These are phyloP conservation scores for Montipora sp. DNA, from an alignment of 64 coral and sea anemone species.

Conservation along the genomic window DNA sequence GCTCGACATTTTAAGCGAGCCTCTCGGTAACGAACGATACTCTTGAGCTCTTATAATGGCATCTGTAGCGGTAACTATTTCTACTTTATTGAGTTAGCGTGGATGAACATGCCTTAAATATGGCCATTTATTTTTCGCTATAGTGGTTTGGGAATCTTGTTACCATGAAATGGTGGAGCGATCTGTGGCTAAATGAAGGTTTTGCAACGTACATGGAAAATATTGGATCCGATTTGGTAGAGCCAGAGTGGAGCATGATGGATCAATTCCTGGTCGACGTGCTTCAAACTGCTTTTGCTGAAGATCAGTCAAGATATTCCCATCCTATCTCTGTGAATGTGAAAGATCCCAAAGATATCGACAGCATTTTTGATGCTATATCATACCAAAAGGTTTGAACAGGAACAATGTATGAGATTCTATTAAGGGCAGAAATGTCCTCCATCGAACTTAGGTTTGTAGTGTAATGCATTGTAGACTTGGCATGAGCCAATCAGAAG, in stretches of 20 bases:
- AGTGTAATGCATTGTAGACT: background rate
- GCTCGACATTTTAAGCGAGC: no score
- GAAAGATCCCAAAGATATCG: conserved; percentile 60
- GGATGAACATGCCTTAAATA: background rate
- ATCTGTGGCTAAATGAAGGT: conserved; percentile 93
- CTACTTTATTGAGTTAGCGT: no score
- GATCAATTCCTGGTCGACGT: conserved; percentile 47
- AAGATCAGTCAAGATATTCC: conserved; percentile 62
- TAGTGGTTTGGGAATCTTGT: conserved; percentile 96
- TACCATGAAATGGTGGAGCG: conserved; percentile 93
- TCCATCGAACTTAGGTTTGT: no score
- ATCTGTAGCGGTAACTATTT: no score
- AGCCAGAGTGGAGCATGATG: conserved; percentile 72
- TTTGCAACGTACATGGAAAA: conserved; percentile 78
- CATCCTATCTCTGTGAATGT: conserved; percentile 74
- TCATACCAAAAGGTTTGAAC: conserved; percentile 68
- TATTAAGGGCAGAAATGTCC: no score
- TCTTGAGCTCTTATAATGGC: no score
- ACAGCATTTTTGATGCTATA: conserved; percentile 68
- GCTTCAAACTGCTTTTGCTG: conserved; percentile 55
- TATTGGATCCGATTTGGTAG: conserved; percentile 33
- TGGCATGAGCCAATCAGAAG: no score
- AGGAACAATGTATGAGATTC: background rate
- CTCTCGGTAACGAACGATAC: no score
- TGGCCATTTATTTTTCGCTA: background rate